Percentiles rank a stretch among this genome's conserved stretches.
These are phyloP conservation scores for Cinclus mexicanus DNA, from an alignment of 2,113 vertebrate genomes.

Conservation along the genomic window DNA sequence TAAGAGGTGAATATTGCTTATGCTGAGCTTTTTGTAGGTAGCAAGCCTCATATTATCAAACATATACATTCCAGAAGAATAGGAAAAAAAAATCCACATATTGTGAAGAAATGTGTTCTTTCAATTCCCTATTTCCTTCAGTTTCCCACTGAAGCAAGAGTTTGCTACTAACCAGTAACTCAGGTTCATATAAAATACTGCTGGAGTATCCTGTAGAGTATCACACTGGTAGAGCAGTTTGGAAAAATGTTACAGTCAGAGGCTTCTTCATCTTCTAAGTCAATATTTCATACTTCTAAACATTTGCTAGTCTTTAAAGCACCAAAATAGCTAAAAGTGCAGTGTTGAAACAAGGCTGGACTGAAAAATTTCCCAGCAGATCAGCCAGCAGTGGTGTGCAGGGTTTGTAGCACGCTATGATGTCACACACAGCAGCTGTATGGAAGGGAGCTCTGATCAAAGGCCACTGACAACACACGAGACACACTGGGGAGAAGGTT, in stretches of 20 bases:
- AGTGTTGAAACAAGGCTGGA: neutral
- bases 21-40: neutral
- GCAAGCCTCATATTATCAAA: neutral
- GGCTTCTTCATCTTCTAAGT: neutral
- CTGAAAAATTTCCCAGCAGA: neutral
- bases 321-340: neutral
- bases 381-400: neutral
- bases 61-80: neutral
- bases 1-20: neutral
- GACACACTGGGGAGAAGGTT: neutral
- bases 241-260: neutral
- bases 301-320: neutral
- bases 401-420: neutral
- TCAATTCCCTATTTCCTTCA: neutral
- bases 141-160: neutral
- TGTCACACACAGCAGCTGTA: slow-evolving; percentile 56
- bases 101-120: neutral
- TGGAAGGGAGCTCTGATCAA: neutral
- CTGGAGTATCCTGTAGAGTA: neutral
- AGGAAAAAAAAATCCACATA: neutral
- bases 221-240: neutral
- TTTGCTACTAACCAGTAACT: neutral
- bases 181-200: neutral
- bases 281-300: neutral
- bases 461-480: slow-evolving; percentile 16